Evolutionary conservation across 2,797 vertebrate genomes (phyloP), one percentile per base, ranked within the genome.

Genomic region (Urophycis tenuis): DNA sequence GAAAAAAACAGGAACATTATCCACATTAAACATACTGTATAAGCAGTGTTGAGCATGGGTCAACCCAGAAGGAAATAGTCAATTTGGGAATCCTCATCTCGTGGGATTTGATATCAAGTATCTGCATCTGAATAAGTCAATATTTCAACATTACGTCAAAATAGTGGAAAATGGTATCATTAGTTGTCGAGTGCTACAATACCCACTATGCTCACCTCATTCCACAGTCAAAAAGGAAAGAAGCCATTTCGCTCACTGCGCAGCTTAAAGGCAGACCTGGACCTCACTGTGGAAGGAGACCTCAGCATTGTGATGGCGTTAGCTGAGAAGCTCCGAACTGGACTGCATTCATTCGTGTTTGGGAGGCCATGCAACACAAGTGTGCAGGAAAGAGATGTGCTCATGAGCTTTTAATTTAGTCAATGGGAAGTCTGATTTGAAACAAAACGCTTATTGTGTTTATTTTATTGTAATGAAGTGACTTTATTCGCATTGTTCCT

Each of bases 261-360:
- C 72, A 98, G 87, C 81, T 88, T 99, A 83, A 99, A 99, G 92
- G 87, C 93, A 3, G 97, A 99, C 89, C 94, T 99, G 85, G 95
- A 97, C 73, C 93, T 99, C 90, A 94, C 85, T 75, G 93, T 94
- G 91, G 97, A 99, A 85, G 97, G 98, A 80, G 96, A 99, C 90
- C 95, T 99, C 80, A 96, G 93, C 92, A 97, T 99, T 84, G 90
- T 98, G 78, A 97, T 99, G 97, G 96, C 97, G 80, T 91, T 99
- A 75, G 96, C 98, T 1, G 97, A 99, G 92, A 99, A 99, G 92
- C 94, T 98, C 81, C 95, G 96, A 81, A 95, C 95, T 0, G 97
- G 98, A 71, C 94, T 99, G 17, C 96, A 98, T 87, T 97, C 95
- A 0, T 99, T 98, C 53, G 95, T 99, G 82, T 99, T 99, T 71